These are phyloP conservation scores for Cladorhizidae sp. DNA, from an alignment of 37 sponge, comb jelly and placozoan species.

Conservation along the genomic window DNA sequence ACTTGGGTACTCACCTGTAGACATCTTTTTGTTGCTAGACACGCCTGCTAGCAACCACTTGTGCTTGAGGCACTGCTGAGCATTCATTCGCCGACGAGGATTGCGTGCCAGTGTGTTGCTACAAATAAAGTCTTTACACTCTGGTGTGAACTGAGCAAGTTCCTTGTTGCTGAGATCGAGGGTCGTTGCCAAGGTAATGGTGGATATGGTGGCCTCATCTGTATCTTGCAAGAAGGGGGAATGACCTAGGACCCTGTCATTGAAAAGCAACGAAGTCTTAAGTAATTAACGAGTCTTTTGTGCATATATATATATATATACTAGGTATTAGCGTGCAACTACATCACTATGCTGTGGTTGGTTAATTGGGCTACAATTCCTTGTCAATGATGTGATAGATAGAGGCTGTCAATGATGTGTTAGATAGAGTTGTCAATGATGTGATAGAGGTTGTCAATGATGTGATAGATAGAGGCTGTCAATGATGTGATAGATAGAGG, in stretches of 20 bases:
- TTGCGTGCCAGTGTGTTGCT: slow-evolving; percentile 8
- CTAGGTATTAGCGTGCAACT: too few species aligned
- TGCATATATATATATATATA: too few species aligned
- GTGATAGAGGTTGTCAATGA: too few species aligned
- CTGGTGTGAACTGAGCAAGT: slow-evolving; percentile 26
- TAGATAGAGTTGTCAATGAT: too few species aligned
- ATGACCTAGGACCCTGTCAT: slow-evolving; percentile 47
- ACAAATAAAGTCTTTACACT: slow-evolving; percentile 47
- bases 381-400: too few species aligned
- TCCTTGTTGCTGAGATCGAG: slow-evolving; percentile 8
- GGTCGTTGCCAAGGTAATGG: slow-evolving; percentile 22
- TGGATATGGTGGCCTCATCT: slow-evolving; percentile 32
- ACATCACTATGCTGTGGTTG: not conserved
- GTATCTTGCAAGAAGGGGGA: slow-evolving; percentile 65
- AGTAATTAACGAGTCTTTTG: too few species aligned
- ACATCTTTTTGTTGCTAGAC: not conserved
- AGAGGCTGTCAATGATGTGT: too few species aligned
- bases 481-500: too few species aligned
- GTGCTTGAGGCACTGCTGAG: slow-evolving; percentile 52
- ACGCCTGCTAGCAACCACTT: slow-evolving; percentile 28
- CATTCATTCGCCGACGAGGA: slow-evolving; percentile 36
- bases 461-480: too few species aligned
- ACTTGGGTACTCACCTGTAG: too few species aligned
- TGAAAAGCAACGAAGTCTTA: too few species aligned
- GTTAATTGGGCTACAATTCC: too few species aligned